Evolutionary conservation across 1,140 invertebrate species (phyloP).

Genomic region (Plodia interpunctella): DNA sequence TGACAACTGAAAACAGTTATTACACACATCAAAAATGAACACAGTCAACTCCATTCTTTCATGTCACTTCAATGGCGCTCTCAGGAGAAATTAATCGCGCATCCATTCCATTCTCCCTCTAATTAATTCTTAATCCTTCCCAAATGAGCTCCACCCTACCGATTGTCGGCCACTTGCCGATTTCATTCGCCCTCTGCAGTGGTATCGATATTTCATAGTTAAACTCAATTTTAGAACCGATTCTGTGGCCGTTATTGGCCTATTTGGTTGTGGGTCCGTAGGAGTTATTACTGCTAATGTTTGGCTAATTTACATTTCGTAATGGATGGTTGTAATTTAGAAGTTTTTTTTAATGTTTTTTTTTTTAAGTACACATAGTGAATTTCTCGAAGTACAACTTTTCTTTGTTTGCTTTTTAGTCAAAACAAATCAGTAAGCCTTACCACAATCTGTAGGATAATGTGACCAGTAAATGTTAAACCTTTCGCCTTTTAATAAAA

Average conservation of each 20-base stretch:
- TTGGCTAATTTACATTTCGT: neutral
- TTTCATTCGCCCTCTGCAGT: constrained; percentile 7
- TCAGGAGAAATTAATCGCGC: constrained; percentile 22
- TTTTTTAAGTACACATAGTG: no score
- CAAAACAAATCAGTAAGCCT: no score
- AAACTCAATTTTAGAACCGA: constrained; percentile 5
- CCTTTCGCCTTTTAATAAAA: no score
- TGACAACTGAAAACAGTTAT: no score
- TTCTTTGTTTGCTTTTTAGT: no score
- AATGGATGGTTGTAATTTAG: no score
- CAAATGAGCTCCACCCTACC: constrained; percentile 19
- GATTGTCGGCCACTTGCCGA: constrained; percentile 20
- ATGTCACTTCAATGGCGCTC: constrained; percentile 5
- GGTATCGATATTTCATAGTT: constrained; percentile 8
- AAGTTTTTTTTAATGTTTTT: no score
- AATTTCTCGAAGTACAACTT: no score
- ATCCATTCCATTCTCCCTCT: constrained; percentile 13
- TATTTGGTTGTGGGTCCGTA: neutral
- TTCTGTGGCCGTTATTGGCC: neutral
- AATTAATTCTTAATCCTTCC: constrained; percentile 24
- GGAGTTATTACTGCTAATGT: neutral
- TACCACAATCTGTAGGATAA: no score
- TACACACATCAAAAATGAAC: no score
- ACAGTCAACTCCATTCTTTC: constrained; percentile 2
- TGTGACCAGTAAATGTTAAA: no score